Evolutionary conservation across 2,888 invertebrate genomes (phyloP).

Genomic region (Sympetrum striolatum): DNA sequence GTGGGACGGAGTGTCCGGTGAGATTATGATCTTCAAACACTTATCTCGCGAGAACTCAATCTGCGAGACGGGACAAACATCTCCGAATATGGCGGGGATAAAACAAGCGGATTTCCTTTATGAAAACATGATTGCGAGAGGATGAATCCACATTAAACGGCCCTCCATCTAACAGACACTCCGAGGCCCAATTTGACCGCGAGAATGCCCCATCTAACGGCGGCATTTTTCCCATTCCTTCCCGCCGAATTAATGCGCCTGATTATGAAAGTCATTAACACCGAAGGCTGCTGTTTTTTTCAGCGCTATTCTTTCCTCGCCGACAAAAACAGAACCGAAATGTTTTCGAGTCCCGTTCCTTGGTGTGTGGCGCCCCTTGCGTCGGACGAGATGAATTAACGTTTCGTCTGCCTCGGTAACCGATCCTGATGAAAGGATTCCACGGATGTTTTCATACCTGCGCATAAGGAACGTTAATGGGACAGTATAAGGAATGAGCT

Average conservation of each 20-base stretch:
- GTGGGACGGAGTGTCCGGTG: not conserved
- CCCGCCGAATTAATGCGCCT: not conserved
- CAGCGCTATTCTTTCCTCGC: too few species aligned
- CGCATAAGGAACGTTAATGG: too few species aligned
- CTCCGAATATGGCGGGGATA: not conserved
- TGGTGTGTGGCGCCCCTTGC: too few species aligned
- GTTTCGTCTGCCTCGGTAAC: too few species aligned
- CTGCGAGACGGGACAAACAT: not conserved
- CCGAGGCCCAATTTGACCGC: not conserved
- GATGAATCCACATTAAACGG: not conserved
- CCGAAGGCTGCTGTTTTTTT: not conserved
- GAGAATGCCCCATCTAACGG: not conserved
- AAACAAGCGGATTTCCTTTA: not conserved
- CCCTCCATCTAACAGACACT: too few species aligned
- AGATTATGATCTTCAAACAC: slow-evolving; percentile 7
- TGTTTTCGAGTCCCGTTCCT: too few species aligned
- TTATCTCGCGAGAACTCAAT: slow-evolving; percentile 13
- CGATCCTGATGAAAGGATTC: too few species aligned
- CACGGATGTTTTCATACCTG: too few species aligned
- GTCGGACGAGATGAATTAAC: too few species aligned
- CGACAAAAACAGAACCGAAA: too few species aligned
- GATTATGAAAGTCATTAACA: not conserved
- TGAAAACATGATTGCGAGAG: not conserved
- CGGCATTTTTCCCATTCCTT: not conserved
- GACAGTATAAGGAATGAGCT: too few species aligned